phyloP scores from a whole-genome alignment of 2,888 invertebrate genomes.

The Drosophila mettleri region DNA sequence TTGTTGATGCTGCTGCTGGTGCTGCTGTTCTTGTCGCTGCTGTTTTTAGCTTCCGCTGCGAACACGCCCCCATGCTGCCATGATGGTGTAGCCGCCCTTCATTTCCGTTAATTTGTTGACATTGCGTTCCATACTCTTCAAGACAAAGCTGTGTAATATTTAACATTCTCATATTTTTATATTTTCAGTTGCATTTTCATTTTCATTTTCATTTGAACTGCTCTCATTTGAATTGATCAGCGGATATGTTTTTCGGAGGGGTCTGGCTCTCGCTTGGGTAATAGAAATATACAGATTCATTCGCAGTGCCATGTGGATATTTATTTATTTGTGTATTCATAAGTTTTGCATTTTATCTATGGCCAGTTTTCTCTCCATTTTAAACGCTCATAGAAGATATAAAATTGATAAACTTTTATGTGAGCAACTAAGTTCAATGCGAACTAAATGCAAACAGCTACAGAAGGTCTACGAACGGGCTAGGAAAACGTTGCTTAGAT shows the following conservation, averaged over 20 bases:
- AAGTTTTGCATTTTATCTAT: slow-evolving; percentile 27
- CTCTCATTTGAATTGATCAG: slow-evolving; percentile 38
- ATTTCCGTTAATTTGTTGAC: slow-evolving; percentile 84
- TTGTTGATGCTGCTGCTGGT: slow-evolving; percentile 12
- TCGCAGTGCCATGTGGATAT: slow-evolving; percentile 29
- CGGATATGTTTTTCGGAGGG: slow-evolving; percentile 34
- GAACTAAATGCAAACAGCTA: slow-evolving; percentile 70
- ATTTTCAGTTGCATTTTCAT: slow-evolving; percentile 37
- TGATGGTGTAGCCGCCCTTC: slow-evolving; percentile 62
- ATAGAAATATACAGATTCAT: slow-evolving; percentile 1
- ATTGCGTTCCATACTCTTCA: slow-evolving; percentile 84
- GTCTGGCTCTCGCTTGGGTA: slow-evolving; percentile 35
- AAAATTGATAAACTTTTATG: slow-evolving; percentile 77
- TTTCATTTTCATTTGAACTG: slow-evolving; percentile 38
- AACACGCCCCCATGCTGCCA: slow-evolving; percentile 53
- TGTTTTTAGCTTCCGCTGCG: slow-evolving; percentile 42
- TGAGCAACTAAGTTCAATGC: slow-evolving; percentile 72
- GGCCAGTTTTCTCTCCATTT: slow-evolving; percentile 48
- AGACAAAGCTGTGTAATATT: slow-evolving; percentile 83
- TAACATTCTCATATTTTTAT: slow-evolving; percentile 76
- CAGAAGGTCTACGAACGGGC: slow-evolving; percentile 46
- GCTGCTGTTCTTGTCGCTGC: slow-evolving; percentile 26
- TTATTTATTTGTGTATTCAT: too few relatives aligned
- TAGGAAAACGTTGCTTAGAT: slow-evolving; percentile 9
- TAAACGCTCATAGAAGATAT: slow-evolving; percentile 75